Conservation (phyloP, 2,113 vertebrate genomes). For the Bettongia penicillata region DNA sequence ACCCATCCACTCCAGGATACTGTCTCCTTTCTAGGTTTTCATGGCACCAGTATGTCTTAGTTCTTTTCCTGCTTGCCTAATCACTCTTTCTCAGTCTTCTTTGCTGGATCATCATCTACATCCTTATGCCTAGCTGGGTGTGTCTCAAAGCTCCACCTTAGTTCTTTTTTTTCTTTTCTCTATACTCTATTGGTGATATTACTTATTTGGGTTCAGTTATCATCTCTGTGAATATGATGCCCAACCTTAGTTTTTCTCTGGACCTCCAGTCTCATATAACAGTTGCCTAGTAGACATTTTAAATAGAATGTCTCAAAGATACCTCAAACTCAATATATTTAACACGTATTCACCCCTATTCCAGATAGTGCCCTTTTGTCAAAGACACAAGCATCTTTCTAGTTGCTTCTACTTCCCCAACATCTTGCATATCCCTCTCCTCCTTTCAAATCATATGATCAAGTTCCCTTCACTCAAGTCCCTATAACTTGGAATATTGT, state of each 20-base stretch:
- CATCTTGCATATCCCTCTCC: neutral
- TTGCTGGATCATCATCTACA: neutral
- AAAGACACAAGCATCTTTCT: neutral
- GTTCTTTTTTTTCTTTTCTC: neutral
- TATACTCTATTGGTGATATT: neutral
- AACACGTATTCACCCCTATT: neutral
- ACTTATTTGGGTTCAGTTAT: neutral
- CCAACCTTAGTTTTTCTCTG: neutral
- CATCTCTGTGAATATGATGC: neutral
- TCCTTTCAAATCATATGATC: neutral
- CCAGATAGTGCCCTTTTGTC: neutral
- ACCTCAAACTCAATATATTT: neutral
- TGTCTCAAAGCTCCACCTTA: neutral
- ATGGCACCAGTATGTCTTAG: neutral
- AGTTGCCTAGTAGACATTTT: neutral
- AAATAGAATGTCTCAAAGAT: neutral
- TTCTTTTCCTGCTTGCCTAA: neutral
- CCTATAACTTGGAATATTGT: neutral
- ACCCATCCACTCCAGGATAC: neutral
- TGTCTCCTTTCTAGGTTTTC: neutral
- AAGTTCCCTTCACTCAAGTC: neutral
- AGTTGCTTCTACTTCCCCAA: neutral
- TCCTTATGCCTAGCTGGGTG: neutral
- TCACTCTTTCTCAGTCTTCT: neutral
- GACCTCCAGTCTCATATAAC: neutral